Conservation (phyloP, 1,140 invertebrate species). For the Pogonomyrmex californicus region DNA sequence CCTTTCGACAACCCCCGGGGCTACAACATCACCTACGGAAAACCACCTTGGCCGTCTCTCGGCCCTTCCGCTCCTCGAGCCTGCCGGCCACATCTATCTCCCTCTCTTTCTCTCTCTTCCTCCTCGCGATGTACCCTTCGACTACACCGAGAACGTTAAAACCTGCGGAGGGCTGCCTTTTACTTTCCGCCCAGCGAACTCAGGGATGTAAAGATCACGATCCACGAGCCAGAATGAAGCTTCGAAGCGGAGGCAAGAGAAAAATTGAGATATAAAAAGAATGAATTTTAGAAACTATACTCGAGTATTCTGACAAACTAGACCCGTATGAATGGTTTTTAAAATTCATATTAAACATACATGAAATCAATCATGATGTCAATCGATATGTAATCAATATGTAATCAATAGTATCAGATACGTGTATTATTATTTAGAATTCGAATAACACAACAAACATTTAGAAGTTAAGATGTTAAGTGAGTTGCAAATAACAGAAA, state of each 20-base stretch:
- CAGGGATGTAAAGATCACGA: slow-evolving; percentile 28
- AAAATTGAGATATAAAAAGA: slow-evolving; percentile 6
- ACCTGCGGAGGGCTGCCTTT: slow-evolving; percentile 66
- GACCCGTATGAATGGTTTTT: background rate
- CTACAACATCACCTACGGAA: slow-evolving; percentile 70
- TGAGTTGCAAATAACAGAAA: slow-evolving; percentile 13
- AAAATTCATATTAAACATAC: background rate
- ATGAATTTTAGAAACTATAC: background rate
- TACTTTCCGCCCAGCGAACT: slow-evolving; percentile 22
- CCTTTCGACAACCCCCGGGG: slow-evolving; percentile 69
- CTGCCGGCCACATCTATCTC: slow-evolving; percentile 19
- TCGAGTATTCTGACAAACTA: background rate
- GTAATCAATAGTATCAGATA: background rate
- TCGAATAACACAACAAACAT: background rate
- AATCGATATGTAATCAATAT: too few species aligned
- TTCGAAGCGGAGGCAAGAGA: background rate
- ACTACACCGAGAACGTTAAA: slow-evolving; percentile 71
- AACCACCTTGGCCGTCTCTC: slow-evolving; percentile 73
- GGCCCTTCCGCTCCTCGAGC: slow-evolving; percentile 44
- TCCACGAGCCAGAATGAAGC: slow-evolving; percentile 6
- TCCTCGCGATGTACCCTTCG: slow-evolving; percentile 46
- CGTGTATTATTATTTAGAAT: background rate
- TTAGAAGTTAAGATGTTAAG: background rate
- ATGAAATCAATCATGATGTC: too few species aligned
- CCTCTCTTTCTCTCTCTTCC: slow-evolving; percentile 25